Evolutionary conservation across 2,797 vertebrate genomes (phyloP), one percentile per base, ranked within the genome.

Genomic region (Poecilia gillii): DNA sequence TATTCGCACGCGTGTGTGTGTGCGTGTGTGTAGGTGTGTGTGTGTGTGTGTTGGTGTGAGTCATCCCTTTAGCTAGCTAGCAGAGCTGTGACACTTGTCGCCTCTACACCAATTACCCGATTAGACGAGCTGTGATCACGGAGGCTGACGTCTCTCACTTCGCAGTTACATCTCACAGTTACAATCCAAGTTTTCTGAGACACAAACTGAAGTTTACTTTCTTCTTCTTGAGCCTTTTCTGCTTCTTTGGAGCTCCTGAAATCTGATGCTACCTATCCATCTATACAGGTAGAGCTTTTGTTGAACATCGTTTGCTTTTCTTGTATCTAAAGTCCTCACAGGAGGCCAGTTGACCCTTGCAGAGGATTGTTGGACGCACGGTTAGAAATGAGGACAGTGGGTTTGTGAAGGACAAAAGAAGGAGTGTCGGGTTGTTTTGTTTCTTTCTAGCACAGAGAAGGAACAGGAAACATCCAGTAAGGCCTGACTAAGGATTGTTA

Each of bases 11-110:
- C n/a, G n/a, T n/a, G n/a, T n/a, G n/a, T n/a, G n/a, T n/a, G n/a
- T 46, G 62, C 13, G 45, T 1, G 46, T 28, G 57, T 31, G 25
- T 51, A n/a, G n/a, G 53, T 36, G n/a, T 43, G 70, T 71, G 59
- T 46, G 74, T 73, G 75, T 49, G 45, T 47, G 43, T 31, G 36
- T 16, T 1, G 6, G 33, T 12, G 31, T 82, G 85, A 87, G 25
- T 90, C 87, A 86, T 78, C 25, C 36, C 2, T 74, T 70, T 71
- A 80, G 84, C 74, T 71, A 80, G 84, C 83, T 84, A 75, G 74
- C 72, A 66, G 55, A 76, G 57, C 53, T 39, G 28, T 77, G 75
- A 84, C 81, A 73, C 66, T 31, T 31, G 76, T 78, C 31, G 18
- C 74, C 73, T 74, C 49, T 14, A 3, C 71, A 82, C 53, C 79